Percentiles rank a stretch among this genome's conserved stretches.
These are phyloP conservation scores for Lonchura striata DNA, from an alignment of 2,113 vertebrate species.

Conservation along the genomic window DNA sequence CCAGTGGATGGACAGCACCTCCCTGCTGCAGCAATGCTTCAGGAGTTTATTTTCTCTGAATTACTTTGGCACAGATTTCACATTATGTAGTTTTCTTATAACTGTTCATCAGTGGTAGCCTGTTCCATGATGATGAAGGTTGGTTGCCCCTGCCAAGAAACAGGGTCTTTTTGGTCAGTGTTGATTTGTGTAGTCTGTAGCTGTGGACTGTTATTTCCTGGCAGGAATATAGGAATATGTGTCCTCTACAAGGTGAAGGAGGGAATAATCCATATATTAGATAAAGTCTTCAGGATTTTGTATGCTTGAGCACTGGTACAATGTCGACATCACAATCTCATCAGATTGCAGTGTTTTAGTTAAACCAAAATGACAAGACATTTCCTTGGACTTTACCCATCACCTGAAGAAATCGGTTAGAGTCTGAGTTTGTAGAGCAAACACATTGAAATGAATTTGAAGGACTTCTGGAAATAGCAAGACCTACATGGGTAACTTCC, in stretches of 20 bases:
- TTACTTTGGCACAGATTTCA: background rate
- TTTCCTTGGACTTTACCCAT: background rate
- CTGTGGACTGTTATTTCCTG: background rate
- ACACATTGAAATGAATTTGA: background rate
- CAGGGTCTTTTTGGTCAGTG: background rate
- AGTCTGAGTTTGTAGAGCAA: slow-evolving; percentile 16
- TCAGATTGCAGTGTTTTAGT: background rate
- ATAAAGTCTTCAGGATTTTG: background rate
- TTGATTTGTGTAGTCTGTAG: background rate
- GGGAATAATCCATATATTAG: background rate
- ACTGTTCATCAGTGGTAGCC: background rate
- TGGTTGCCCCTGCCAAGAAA: background rate
- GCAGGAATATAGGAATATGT: background rate
- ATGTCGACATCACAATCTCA: background rate
- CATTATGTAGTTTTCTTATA: background rate
- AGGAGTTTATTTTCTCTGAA: background rate
- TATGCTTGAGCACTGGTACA: background rate
- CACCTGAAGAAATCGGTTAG: background rate
- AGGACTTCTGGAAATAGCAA: background rate
- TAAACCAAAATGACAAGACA: slow-evolving; percentile 2
- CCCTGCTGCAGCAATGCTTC: background rate
- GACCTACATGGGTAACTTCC: background rate
- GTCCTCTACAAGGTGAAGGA: background rate
- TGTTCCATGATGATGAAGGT: background rate
- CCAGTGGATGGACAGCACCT: background rate